Conservation (phyloP, 2,797 vertebrate species). For the Silurus aristotelis region DNA sequence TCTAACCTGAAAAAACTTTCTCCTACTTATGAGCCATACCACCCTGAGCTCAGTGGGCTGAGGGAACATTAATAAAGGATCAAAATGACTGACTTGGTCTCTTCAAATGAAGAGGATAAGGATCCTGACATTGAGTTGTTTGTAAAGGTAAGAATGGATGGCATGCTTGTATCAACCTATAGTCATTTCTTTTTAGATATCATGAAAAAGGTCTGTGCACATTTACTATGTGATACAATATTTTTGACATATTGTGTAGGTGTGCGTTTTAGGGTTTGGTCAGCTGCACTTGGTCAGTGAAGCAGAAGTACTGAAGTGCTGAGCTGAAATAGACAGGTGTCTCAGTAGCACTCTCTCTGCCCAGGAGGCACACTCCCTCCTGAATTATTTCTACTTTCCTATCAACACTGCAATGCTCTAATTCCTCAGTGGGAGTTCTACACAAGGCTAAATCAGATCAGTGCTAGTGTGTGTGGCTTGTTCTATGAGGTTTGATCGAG, state of each 20-base stretch:
- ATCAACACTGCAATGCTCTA: conserved; percentile 49
- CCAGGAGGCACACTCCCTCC: conserved; percentile 35
- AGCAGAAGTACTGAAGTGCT: conserved; percentile 18
- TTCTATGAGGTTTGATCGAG: background rate
- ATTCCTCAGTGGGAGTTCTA: conserved; percentile 43
- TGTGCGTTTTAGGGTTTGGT: background rate
- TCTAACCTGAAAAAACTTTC: background rate
- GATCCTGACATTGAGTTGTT: conserved; percentile 96
- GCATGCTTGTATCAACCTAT: background rate
- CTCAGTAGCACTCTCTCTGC: conserved; percentile 27
- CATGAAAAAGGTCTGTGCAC: background rate
- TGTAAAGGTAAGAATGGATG: conserved; percentile 84
- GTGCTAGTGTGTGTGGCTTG: background rate
- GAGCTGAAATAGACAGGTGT: conserved; percentile 31
- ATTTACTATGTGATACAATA: background rate
- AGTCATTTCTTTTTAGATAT: background rate
- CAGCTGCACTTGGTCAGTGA: conserved; percentile 24
- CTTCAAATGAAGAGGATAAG: conserved; percentile 82
- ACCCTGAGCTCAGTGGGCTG: conserved; percentile 8
- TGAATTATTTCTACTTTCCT: conserved; percentile 54
- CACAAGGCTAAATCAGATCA: conserved; percentile 36
- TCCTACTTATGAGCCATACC: background rate
- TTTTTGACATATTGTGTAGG: background rate
- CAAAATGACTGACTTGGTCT: conserved; percentile 80
- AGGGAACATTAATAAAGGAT: conserved; percentile 29